Evolutionary conservation across 1,140 invertebrate species (phyloP).

Genomic region (Drosophila bifasciata): DNA sequence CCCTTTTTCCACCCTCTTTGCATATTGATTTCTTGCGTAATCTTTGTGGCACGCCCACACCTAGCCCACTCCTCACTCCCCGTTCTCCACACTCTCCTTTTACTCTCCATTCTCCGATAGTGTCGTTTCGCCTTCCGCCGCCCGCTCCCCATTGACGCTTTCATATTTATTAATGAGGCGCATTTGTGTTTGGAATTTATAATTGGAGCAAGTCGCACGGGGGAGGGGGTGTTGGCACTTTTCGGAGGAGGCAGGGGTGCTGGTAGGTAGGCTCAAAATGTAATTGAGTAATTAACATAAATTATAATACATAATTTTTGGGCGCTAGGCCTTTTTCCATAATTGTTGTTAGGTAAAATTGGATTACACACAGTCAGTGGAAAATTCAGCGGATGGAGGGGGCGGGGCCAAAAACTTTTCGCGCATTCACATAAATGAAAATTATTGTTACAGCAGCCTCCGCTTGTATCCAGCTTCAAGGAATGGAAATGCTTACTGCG

Average conservation of each 20-base stretch:
- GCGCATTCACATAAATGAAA: slow-evolving; percentile 47
- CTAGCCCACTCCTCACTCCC: slow-evolving; percentile 1
- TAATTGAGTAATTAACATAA: slow-evolving; percentile 84
- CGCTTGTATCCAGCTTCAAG: slow-evolving; percentile 12
- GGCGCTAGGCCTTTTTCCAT: slow-evolving; percentile 64
- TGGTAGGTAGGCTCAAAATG: slow-evolving; percentile 59
- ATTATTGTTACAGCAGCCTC: slow-evolving; percentile 47
- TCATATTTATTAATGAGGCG: slow-evolving; percentile 83
- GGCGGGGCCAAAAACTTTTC: slow-evolving; percentile 30
- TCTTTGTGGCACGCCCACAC: slow-evolving; percentile 72
- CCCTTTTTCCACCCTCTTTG: slow-evolving; percentile 63
- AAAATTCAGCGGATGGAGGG: too few species aligned
- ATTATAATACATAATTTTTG: slow-evolving; percentile 82
- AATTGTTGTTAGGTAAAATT: slow-evolving; percentile 81
- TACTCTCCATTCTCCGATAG: slow-evolving; percentile 46
- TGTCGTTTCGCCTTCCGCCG: slow-evolving; percentile 36
- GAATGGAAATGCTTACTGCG: slow-evolving; percentile 26
- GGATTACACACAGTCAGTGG: slow-evolving; percentile 41
- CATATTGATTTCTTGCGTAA: slow-evolving; percentile 82
- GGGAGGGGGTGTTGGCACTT: slow-evolving; percentile 1
- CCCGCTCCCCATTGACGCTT: slow-evolving; percentile 68
- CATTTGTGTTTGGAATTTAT: slow-evolving; percentile 84
- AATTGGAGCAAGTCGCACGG: slow-evolving; percentile 56
- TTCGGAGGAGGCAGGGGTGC: background rate
- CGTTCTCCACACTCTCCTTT: too few species aligned